Conservation (phyloP, 2,797 vertebrate species). For the Rhinogobio ventralis region DNA sequence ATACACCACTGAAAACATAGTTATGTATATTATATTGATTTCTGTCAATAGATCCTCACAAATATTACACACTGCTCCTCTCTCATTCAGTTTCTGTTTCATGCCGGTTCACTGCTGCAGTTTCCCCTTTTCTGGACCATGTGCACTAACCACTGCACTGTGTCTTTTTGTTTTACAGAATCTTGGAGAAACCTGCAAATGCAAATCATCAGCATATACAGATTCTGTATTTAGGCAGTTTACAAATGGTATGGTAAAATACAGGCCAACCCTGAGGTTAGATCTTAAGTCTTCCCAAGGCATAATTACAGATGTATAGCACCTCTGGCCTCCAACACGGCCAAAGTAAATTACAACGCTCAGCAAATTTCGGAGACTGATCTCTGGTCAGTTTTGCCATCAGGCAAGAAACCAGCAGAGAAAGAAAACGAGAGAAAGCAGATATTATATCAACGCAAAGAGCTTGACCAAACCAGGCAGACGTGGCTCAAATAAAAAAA, state of each 20-base stretch:
- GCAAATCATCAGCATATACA: not conserved
- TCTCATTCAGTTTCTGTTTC: not conserved
- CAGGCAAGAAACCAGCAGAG: not conserved
- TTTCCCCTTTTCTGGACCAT: not conserved
- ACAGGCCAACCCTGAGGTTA: not conserved
- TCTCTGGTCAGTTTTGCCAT: constrained; percentile 2
- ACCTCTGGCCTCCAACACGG: constrained; percentile 12
- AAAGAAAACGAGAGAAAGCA: not conserved
- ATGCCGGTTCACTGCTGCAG: not conserved
- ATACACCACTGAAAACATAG: no score
- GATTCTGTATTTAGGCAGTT: not conserved
- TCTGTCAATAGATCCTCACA: no score
- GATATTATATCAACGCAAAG: not conserved
- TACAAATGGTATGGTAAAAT: not conserved
- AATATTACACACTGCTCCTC: not conserved
- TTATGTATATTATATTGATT: no score
- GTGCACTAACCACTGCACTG: not conserved
- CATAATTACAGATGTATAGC: not conserved
- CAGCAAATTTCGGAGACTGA: constrained; percentile 22
- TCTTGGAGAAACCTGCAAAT: not conserved
- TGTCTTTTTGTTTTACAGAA: not conserved
- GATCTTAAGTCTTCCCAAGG: not conserved
- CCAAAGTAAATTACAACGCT: not conserved
- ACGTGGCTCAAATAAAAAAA: constrained; percentile 7
- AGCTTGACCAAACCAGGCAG: not conserved